Conservation (phyloP, 92 coral and sea anemone species). For the Micromussa lordhowensis region DNA sequence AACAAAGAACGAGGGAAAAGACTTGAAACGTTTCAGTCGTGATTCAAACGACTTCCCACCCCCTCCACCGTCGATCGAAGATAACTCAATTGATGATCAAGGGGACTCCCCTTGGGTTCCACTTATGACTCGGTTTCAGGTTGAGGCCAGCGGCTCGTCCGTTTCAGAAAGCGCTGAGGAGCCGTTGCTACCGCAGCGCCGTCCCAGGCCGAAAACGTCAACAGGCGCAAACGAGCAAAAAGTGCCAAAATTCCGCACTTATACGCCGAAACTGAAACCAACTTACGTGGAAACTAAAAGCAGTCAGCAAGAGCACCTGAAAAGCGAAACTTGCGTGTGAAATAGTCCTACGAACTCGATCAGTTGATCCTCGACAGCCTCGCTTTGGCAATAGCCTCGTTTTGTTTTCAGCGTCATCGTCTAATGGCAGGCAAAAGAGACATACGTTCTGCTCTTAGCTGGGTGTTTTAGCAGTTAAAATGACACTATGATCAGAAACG, state of each 20-base stretch:
- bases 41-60: slow-evolving; percentile 80
- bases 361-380: not conserved
- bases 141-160: slow-evolving; percentile 60
- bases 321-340: slow-evolving; percentile 80
- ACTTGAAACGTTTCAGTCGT: slow-evolving; percentile 22
- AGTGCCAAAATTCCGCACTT: slow-evolving; percentile 76
- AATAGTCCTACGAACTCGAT: not conserved
- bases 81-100: slow-evolving; percentile 46
- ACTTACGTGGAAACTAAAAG: slow-evolving; percentile 66
- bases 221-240: slow-evolving; percentile 47
- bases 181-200: slow-evolving; percentile 65
- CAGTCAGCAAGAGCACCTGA: slow-evolving; percentile 41
- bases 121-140: slow-evolving; percentile 80
- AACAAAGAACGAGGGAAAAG: slow-evolving; percentile 18
- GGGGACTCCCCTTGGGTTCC: slow-evolving; percentile 91
- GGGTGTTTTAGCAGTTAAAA: not conserved
- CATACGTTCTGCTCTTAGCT: not conserved
- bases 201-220: slow-evolving; percentile 62
- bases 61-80: slow-evolving; percentile 72
- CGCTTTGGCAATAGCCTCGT: not conserved
- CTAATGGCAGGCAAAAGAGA: not conserved
- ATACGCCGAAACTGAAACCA: slow-evolving; percentile 73
- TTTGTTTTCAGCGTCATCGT: not conserved
- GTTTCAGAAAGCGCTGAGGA: slow-evolving; percentile 69
- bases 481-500: not conserved